Evolutionary conservation across 2,888 invertebrate species (phyloP), one percentile per base, ranked within the genome.

Genomic region (Napeogenes inachia): DNA sequence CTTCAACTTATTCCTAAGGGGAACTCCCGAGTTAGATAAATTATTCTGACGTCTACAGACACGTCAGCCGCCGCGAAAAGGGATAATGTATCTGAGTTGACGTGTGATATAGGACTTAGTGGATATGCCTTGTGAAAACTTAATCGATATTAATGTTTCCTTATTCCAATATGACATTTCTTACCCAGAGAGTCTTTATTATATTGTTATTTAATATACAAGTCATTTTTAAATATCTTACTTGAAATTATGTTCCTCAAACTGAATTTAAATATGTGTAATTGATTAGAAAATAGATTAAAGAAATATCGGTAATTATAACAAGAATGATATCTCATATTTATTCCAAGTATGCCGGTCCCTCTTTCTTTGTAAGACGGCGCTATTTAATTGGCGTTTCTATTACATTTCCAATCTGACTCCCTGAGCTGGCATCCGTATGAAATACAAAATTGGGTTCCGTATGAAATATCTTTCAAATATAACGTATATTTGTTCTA

Each of bases 61-160:
- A 61, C 60, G 65, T 60, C 60, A 46, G 75, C 80, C 56, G 64
- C 78, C 78, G 76, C 78, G 79, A 75, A 66, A 79, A 80, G 78
- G 84, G 83, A 84, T 84, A 80, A 82, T 79, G 78, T 81, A 75
- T 75, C 79, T 68, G 72, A 78, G 76, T 79, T 80, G 79, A 81
- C 79, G 68, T 68, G 78, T 75, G 81, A 81, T 81, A 80, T 78
- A 77, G 76, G 77, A 73, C 73, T 72, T 74, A 71, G 75, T 71
- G 13, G 54, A 65, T 58, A 60, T 54, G 54, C 59, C 61, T 50
- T 54, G 45, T 53, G 60, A 65, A 58, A 59, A 60, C 58, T 63
- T 63, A 63, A 65, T 65, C 63, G 61, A 65, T 63, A 63, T 65
- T 65, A 65, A 65, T 65, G 63, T 63, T 65, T 56, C 63, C 59